Conservation (phyloP, 1,140 invertebrate genomes). For the Sminthurinus signatus region DNA sequence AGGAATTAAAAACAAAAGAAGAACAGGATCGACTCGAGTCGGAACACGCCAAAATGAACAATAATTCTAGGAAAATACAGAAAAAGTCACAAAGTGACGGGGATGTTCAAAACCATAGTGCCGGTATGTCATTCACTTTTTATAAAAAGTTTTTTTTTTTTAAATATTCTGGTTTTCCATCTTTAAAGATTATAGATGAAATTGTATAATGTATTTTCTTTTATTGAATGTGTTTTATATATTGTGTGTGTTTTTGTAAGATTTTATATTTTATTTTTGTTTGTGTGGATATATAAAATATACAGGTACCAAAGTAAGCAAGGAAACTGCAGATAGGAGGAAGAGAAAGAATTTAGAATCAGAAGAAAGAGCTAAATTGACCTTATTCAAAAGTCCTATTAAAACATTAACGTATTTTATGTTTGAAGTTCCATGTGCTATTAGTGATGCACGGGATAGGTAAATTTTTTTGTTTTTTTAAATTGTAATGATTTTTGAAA, state of each 20-base stretch:
- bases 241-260: too few species aligned
- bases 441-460: slow-evolving; percentile 32
- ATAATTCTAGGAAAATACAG: slow-evolving; percentile 18
- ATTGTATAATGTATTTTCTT: too few species aligned
- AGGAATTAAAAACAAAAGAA: slow-evolving; percentile 31
- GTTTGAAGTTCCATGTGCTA: slow-evolving; percentile 55
- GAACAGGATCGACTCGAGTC: slow-evolving; percentile 15
- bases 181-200: too few species aligned
- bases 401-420: slow-evolving; percentile 76
- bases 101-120: slow-evolving; percentile 1
- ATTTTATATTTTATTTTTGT: too few species aligned
- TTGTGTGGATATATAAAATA: too few species aligned
- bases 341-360: slow-evolving; percentile 35
- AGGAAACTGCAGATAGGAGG: slow-evolving; percentile 2
- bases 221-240: too few species aligned
- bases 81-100: slow-evolving; percentile 10
- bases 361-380: slow-evolving; percentile 56
- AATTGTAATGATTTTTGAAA: background rate
- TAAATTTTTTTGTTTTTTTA: slow-evolving; percentile 8
- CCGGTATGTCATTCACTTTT: too few species aligned
- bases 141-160: too few species aligned
- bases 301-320: background rate
- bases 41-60: slow-evolving; percentile 19
- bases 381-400: slow-evolving; percentile 79
- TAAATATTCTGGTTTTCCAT: too few species aligned